A percentile compares a stretch with the other conserved stretches of the same genome.
These are phyloP conservation scores for Acanthopleura granulata DNA, from an alignment of 2,888 invertebrate genomes.

Conservation along the genomic window DNA sequence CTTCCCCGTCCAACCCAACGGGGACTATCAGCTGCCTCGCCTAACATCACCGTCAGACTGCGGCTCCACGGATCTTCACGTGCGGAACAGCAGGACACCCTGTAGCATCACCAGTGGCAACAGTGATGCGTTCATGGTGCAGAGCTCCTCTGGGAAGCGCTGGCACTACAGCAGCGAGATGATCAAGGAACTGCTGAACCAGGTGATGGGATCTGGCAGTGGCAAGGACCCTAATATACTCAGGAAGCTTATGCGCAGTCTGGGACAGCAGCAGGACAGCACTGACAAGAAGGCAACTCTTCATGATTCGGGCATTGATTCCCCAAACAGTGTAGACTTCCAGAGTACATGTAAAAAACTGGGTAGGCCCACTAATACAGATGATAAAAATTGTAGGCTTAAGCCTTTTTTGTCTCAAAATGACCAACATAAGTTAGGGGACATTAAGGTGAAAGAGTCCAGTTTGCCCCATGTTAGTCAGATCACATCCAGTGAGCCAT, in stretches of 20 bases:
- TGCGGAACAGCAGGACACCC: neutral
- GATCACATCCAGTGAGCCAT: neutral
- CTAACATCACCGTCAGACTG: neutral
- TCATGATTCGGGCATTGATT: neutral
- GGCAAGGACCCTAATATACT: slow-evolving; percentile 14
- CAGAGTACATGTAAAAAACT: neutral
- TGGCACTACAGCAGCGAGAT: slow-evolving; percentile 42
- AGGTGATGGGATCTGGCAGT: slow-evolving; percentile 33
- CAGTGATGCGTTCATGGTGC: slow-evolving; percentile 9
- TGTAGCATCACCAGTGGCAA: slow-evolving; percentile 10
- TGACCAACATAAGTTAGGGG: neutral
- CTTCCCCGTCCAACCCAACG: neutral
- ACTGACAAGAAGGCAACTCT: neutral
- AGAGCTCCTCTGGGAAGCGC: slow-evolving; percentile 16
- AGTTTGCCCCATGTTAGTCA: neutral
- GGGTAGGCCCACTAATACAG: neutral
- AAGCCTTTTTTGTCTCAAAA: neutral
- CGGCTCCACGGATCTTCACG: neutral
- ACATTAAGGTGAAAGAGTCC: neutral
- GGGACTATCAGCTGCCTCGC: neutral
- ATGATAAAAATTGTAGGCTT: neutral
- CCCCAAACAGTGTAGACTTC: neutral
- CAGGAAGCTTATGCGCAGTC: neutral
- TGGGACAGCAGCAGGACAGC: neutral
- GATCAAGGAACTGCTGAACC: slow-evolving; percentile 47